phyloP scores from a whole-genome alignment of 2,888 invertebrate genomes.

The Oxytorus armatus region DNA sequence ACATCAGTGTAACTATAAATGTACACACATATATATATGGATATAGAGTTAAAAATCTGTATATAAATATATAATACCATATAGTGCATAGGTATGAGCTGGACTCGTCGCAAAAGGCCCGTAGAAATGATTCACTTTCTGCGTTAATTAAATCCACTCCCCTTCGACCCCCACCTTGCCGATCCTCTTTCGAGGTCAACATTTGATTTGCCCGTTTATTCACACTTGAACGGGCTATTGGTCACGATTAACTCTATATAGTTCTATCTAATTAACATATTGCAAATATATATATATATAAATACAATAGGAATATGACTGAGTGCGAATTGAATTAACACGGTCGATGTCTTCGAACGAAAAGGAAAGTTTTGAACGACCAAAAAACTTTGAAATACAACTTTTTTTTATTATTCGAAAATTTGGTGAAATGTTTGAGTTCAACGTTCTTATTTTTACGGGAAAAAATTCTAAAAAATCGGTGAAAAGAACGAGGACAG shows the following conservation, averaged over 20 bases:
- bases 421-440: background rate
- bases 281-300: constrained; percentile 5
- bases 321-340: constrained; percentile 52
- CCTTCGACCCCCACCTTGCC: constrained; percentile 32
- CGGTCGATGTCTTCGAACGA: constrained; percentile 46
- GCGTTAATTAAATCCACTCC: constrained; percentile 74
- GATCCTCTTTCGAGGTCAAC: constrained; percentile 60
- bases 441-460: no score
- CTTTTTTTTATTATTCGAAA: background rate
- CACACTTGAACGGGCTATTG: constrained; percentile 45
- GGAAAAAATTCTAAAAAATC: no score
- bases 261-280: constrained; percentile 38
- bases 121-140: constrained; percentile 75
- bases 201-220: constrained; percentile 62
- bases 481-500: no score
- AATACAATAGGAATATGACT: background rate
- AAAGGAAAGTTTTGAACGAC: constrained; percentile 29
- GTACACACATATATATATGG: background rate
- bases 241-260: constrained; percentile 46
- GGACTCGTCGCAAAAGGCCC: constrained; percentile 66
- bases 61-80: constrained; percentile 5
- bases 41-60: background rate
- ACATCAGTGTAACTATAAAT: background rate
- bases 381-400: background rate
- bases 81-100: constrained; percentile 62